phyloP scores from a whole-genome alignment of 2,797 vertebrate species.

The Tapera naevia region DNA sequence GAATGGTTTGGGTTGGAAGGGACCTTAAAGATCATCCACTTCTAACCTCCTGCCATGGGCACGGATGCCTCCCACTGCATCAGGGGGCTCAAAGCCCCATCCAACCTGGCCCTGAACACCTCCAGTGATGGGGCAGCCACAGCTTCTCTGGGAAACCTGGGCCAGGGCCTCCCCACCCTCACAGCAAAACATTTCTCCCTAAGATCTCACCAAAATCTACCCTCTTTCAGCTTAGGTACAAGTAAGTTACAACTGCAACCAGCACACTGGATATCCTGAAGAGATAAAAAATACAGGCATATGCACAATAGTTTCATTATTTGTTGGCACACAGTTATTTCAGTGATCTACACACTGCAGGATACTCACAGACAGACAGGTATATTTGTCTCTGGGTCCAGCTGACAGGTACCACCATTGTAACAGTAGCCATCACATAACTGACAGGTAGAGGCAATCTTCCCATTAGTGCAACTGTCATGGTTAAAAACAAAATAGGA shows the following conservation, averaged over 20 bases:
- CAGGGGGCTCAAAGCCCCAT: no score
- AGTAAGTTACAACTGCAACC: not conserved
- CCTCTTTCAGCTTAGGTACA: not conserved
- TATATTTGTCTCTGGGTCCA: slow-evolving; percentile 93
- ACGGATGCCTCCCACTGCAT: no score
- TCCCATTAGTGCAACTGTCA: slow-evolving; percentile 94
- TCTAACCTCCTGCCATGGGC: no score
- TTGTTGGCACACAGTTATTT: not conserved
- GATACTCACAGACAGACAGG: slow-evolving; percentile 97
- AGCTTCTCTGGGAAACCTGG: no score
- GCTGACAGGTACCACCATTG: slow-evolving; percentile 94
- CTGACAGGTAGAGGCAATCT: slow-evolving; percentile 94
- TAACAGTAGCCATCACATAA: slow-evolving; percentile 98
- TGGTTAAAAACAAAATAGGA: not conserved
- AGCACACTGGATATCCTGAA: not conserved
- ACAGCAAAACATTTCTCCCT: no score
- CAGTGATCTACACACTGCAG: not conserved
- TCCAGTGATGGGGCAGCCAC: no score
- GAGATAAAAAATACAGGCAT: not conserved
- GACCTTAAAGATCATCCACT: no score
- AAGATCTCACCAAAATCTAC: no score
- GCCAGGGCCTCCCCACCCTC: no score
- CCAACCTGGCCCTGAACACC: no score
- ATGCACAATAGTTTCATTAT: not conserved
- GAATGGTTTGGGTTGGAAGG: no score